phyloP scores from a whole-genome alignment of 2,888 invertebrate species.

The Pristionchus japonicus region DNA sequence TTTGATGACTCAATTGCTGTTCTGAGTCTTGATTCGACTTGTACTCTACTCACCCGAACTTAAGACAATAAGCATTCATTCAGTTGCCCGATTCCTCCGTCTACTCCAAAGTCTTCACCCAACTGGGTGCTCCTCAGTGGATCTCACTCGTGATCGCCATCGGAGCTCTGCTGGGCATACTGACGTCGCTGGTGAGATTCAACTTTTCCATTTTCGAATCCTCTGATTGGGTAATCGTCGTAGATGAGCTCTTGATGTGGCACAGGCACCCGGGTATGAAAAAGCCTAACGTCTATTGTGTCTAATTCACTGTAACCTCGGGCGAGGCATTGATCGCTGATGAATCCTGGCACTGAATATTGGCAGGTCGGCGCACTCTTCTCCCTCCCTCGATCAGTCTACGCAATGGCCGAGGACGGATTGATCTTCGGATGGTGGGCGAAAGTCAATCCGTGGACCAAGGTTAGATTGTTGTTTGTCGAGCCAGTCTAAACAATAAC shows the following conservation, averaged over 20 bases:
- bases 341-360: not conserved
- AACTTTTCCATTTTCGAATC: not conserved
- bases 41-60: too few species aligned
- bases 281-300: not conserved
- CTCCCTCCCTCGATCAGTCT: slow-evolving; percentile 58
- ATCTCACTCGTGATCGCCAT: not conserved
- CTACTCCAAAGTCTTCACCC: not conserved
- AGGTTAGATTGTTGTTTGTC: too few species aligned
- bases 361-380: slow-evolving; percentile 57
- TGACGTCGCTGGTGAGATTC: slow-evolving; percentile 18
- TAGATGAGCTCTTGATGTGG: not conserved
- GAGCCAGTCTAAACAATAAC: too few species aligned
- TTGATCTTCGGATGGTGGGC: slow-evolving; percentile 59
- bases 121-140: not conserved
- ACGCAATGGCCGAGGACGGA: slow-evolving; percentile 64
- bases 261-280: not conserved
- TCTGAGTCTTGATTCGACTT: too few species aligned
- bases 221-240: not conserved
- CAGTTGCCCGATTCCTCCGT: slow-evolving; percentile 10
- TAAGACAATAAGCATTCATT: not conserved
- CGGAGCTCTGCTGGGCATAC: slow-evolving; percentile 41
- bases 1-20: too few species aligned
- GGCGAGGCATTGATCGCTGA: too few species aligned
- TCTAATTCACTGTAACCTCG: not conserved
- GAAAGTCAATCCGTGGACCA: slow-evolving; percentile 52